These are phyloP conservation scores for Ecliptopera silaceata DNA, from an alignment of 2,888 invertebrate species.

Conservation along the genomic window DNA sequence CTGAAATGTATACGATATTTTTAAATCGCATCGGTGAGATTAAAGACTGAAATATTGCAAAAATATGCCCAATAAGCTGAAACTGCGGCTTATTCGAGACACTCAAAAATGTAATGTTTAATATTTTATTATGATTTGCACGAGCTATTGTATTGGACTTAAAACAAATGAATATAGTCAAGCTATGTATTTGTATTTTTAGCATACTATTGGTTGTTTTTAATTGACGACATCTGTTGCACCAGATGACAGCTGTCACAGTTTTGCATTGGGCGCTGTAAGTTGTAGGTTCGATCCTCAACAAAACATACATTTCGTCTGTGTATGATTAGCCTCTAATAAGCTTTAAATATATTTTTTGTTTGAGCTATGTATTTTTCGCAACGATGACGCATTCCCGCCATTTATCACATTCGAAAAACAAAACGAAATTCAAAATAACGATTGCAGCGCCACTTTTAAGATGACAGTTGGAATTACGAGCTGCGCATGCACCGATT, in stretches of 20 bases:
- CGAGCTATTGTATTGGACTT: background rate
- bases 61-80: slow-evolving; percentile 17
- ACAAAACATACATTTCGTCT: no score
- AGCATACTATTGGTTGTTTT: no score
- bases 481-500: slow-evolving; percentile 60
- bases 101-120: background rate
- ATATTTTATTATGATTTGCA: no score
- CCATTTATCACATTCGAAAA: slow-evolving; percentile 23
- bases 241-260: background rate
- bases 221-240: slow-evolving; percentile 2
- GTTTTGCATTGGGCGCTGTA: no score
- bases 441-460: slow-evolving; percentile 50
- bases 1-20: slow-evolving; percentile 22
- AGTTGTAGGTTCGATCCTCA: no score
- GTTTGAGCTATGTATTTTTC: background rate
- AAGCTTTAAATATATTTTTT: no score
- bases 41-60: slow-evolving; percentile 23
- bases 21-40: slow-evolving; percentile 13
- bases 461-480: slow-evolving; percentile 70
- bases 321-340: no score
- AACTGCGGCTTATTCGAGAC: background rate
- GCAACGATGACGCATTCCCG: slow-evolving; percentile 8
- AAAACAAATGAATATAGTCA: background rate
- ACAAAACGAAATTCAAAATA: slow-evolving; percentile 25
- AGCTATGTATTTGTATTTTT: no score